These are phyloP conservation scores for Macrotis lagotis DNA, from an alignment of 2,113 vertebrate genomes.

Conservation along the genomic window DNA sequence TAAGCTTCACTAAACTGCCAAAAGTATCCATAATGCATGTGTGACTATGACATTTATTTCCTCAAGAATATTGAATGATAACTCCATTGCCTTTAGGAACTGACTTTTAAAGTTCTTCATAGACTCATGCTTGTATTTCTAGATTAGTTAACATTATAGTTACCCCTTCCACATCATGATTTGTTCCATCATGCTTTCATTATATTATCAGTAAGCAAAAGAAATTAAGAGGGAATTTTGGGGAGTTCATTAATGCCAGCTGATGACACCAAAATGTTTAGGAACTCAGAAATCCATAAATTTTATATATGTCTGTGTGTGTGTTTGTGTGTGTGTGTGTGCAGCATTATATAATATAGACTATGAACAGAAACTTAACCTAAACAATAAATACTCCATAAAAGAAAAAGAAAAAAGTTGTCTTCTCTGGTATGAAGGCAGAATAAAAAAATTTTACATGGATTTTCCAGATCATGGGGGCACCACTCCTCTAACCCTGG, in stretches of 20 bases:
- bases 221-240: not conserved
- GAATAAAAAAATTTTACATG: not conserved
- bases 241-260: not conserved
- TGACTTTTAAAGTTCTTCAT: not conserved
- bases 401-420: not conserved
- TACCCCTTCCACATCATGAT: not conserved
- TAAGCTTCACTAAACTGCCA: no score
- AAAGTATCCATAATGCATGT: not conserved
- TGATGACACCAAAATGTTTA: not conserved
- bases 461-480: not conserved
- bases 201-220: not conserved
- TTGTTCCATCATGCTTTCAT: not conserved
- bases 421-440: not conserved
- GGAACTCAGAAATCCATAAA: not conserved
- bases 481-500: not conserved
- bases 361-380: not conserved
- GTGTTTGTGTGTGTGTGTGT: no score
- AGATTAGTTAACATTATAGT: not conserved
- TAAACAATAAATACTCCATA: not conserved
- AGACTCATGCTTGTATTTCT: not conserved
- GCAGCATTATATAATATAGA: not conserved
- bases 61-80: not conserved
- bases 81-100: not conserved
- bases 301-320: not conserved
- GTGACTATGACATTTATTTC: not conserved